Evolutionary conservation across 2,888 invertebrate species (phyloP).

Genomic region (Melieria crassipennis): DNA sequence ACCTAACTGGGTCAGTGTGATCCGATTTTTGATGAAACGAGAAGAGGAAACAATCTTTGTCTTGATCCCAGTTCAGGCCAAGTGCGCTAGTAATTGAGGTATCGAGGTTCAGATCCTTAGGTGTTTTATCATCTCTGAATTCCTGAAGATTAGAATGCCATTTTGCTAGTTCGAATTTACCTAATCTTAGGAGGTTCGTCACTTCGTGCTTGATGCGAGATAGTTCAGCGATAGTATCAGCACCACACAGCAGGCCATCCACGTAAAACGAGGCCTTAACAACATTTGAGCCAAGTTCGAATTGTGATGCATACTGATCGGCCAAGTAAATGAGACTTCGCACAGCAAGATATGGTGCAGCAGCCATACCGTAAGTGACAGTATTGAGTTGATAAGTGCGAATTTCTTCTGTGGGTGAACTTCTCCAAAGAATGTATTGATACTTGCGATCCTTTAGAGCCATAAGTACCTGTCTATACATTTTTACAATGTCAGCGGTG

Average conservation of each 20-base stretch:
- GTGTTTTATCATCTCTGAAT: background rate
- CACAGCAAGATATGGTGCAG: conserved; percentile 5
- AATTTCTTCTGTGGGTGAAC: conserved; percentile 16
- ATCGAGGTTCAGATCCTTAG: conserved; percentile 6
- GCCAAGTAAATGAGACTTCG: conserved; percentile 28
- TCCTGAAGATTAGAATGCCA: conserved; percentile 20
- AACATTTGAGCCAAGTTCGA: conserved; percentile 29
- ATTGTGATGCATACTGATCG: conserved; percentile 29
- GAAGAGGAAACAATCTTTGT: conserved; percentile 26
- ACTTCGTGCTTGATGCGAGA: conserved; percentile 21
- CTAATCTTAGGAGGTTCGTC: conserved; percentile 22
- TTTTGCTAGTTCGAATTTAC: conserved; percentile 26
- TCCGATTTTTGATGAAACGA: conserved; percentile 18
- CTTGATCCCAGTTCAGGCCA: conserved; percentile 28
- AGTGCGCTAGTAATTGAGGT: conserved; percentile 6
- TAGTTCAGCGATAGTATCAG: conserved; percentile 27
- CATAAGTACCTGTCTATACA: conserved; percentile 32
- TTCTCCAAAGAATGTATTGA: conserved; percentile 34
- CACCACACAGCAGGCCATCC: conserved; percentile 39
- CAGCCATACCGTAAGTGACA: conserved; percentile 12
- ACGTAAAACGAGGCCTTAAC: conserved; percentile 30
- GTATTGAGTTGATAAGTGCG: conserved; percentile 13
- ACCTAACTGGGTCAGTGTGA: background rate
- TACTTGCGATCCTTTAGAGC: conserved; percentile 10
- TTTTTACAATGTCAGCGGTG: conserved; percentile 37